Evolutionary conservation across 2,113 vertebrate genomes (phyloP).

Genomic region (Salvelinus alpinus): DNA sequence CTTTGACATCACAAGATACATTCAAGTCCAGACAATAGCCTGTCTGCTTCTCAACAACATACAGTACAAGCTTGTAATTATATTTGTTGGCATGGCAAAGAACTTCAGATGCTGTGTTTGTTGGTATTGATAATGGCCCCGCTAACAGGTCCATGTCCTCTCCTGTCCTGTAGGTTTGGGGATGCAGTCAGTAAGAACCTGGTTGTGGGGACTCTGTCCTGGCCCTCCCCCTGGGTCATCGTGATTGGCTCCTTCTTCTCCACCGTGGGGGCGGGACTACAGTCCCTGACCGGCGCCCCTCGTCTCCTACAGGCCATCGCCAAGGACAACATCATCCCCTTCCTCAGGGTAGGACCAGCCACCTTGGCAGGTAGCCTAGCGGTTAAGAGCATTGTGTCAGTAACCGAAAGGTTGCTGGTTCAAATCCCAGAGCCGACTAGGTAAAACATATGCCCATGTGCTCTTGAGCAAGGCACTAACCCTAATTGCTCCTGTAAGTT

Average conservation of each 20-base stretch:
- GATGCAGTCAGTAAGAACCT: slow-evolving; percentile 88
- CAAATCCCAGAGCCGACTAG: no score
- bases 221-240: slow-evolving; percentile 98
- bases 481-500: no score
- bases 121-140: not conserved
- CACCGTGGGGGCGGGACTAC: slow-evolving; percentile 91
- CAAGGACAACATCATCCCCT: slow-evolving; percentile 98
- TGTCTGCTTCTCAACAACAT: not conserved
- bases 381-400: no score
- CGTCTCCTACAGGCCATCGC: slow-evolving; percentile 94
- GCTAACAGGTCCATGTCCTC: not conserved
- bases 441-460: no score
- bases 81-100: not conserved
- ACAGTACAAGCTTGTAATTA: not conserved
- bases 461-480: no score
- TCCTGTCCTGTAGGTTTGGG: slow-evolving; percentile 78
- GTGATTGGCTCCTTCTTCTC: slow-evolving; percentile 98
- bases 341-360: slow-evolving; percentile 81
- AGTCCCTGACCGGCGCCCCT: slow-evolving; percentile 93
- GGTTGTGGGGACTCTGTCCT: slow-evolving; percentile 92
- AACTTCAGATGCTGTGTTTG: not conserved
- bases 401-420: no score
- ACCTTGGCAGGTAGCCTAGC: not conserved
- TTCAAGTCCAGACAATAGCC: not conserved
- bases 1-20: not conserved